Evolutionary conservation across 2,888 invertebrate genomes (phyloP).

Genomic region (Chorisops tibialis): DNA sequence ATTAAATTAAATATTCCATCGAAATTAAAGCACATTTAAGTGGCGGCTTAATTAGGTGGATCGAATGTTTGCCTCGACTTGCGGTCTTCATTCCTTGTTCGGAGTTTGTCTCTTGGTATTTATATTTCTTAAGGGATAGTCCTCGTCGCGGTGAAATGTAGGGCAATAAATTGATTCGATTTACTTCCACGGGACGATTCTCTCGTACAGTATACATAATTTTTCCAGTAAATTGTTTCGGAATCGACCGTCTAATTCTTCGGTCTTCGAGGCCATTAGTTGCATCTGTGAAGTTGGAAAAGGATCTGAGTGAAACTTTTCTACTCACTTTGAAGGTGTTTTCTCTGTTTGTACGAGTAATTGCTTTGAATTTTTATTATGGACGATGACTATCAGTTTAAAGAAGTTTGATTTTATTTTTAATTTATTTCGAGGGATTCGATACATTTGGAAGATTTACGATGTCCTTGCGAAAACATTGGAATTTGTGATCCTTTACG

Average conservation of each 20-base stretch:
- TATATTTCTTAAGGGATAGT: conserved; percentile 10
- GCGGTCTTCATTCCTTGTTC: conserved; percentile 21
- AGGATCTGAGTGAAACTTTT: not conserved
- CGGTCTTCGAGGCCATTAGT: conserved; percentile 13
- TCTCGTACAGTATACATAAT: not conserved
- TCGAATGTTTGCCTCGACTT: conserved; percentile 18
- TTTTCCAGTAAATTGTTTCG: not conserved
- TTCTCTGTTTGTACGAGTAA: no score
- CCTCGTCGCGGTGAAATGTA: conserved; percentile 25
- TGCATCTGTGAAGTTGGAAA: conserved; percentile 15
- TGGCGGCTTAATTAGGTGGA: conserved; percentile 28
- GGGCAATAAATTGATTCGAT: conserved; percentile 31
- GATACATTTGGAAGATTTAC: no score
- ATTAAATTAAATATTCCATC: conserved; percentile 32
- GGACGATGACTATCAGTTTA: no score
- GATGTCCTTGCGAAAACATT: no score
- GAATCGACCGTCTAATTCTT: not conserved
- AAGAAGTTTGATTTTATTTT: no score
- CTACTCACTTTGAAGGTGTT: no score
- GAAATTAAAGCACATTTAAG: conserved; percentile 27
- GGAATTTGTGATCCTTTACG: no score
- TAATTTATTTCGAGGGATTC: no score
- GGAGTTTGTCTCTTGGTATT: conserved; percentile 9
- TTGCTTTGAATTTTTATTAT: no score
- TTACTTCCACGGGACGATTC: conserved; percentile 15